Evolutionary conservation across 2,113 vertebrate species (phyloP), one percentile per base, ranked within the genome.

Genomic region (Sinocyclocheilus maitianheensis): DNA sequence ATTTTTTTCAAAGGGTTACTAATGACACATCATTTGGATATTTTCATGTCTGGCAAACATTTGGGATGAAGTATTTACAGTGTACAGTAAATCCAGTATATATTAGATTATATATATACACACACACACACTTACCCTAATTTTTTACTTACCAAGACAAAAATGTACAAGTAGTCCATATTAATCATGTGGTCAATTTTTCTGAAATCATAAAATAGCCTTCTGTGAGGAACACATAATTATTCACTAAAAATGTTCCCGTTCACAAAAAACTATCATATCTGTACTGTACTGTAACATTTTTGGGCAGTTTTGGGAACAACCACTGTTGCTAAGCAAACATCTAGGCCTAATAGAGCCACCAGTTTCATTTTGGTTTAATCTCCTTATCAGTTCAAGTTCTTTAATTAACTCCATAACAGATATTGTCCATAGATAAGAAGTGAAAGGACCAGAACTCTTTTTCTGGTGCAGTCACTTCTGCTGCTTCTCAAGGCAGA

Each of bases 371-470:
- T 46, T 11, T 5, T n/a, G 72, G 74, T 26, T 75, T 75, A 22
- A 77, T 16, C 46, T 53, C 6, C 60, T 65, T 81, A 30, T 67
- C 79, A 81, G 24, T 51, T 51, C 3, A 2, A 48, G 60, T 67
- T 51, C 40, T 46, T 43, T 48, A 81, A 51, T 81, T 48, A 30
- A 81, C n/a, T 65, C n/a, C 4, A 67, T 14, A 67, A 48, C 62
- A 81, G 67, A 81, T 48, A 67, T 11, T 65, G 58, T 81, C 58
- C 12, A 14, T 12, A 81, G 63, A 67, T 81, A 51, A 51, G 79
- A 48, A 46, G 43, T 46, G 43, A 46, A 46, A 14, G 37, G 10
- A n/a, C 18, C 43, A 22, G 48, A 83, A 22, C 26, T 37, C 46
- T 55, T 71, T 30, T 69, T 67, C 9, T 46, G 43, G 43, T 46